Conservation (phyloP, 2,797 vertebrate genomes). For the Pelodytes ibericus region DNA sequence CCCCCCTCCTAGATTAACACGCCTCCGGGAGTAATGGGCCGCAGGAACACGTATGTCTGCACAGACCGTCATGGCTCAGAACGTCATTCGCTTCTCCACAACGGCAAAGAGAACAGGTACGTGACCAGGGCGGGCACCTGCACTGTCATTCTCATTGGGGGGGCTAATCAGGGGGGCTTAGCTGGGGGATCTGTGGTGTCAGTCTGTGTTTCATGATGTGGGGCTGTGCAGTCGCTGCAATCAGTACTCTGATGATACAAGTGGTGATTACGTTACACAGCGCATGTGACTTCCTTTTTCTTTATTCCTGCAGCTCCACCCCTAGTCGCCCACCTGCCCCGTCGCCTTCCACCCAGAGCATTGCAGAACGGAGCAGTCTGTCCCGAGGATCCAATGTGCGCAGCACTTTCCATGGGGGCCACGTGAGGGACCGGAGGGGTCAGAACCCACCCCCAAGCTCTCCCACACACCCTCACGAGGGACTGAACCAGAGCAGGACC, state of each 20-base stretch:
- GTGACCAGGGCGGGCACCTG: too few relatives aligned
- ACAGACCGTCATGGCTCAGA: conserved; percentile 85
- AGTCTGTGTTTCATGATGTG: too few relatives aligned
- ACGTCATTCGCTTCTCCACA: conserved; percentile 86
- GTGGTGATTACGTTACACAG: too few relatives aligned
- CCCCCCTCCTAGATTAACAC: conserved; percentile 80
- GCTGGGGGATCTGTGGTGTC: too few relatives aligned
- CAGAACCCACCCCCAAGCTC: conserved; percentile 88
- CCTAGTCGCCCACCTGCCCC: conserved; percentile 81
- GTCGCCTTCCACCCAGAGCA: conserved; percentile 89
- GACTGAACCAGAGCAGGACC: conserved; percentile 80
- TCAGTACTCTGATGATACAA: too few relatives aligned
- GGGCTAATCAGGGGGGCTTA: too few relatives aligned
- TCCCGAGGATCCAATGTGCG: conserved; percentile 87
- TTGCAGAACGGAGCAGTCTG: conserved; percentile 85
- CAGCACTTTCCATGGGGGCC: conserved; percentile 93
- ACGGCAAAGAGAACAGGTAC: conserved; percentile 95
- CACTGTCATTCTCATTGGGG: too few relatives aligned
- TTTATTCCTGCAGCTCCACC: conserved; percentile 71
- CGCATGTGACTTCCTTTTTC: neutral
- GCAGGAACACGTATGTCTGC: conserved; percentile 91
- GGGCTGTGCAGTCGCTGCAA: too few relatives aligned
- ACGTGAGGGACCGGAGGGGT: conserved; percentile 85
- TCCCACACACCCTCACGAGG: conserved; percentile 85
- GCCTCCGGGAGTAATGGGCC: conserved; percentile 89